Conservation (phyloP, 2,888 invertebrate species). For the Nineta flava region DNA sequence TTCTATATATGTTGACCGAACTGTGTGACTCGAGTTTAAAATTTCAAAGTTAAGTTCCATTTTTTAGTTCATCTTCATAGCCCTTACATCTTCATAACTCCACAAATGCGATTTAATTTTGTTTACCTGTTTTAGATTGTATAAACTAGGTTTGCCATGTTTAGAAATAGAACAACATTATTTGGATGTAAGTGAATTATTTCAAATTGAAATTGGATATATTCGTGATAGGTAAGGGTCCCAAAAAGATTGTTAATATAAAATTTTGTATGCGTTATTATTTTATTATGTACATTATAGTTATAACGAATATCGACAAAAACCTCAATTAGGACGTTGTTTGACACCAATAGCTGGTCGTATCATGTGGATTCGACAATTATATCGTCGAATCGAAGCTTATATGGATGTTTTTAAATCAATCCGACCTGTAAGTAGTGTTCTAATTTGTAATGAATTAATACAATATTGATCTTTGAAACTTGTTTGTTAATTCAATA, state of each 20-base stretch:
- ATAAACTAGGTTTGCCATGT: slow-evolving; percentile 53
- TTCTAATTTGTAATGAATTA: not conserved
- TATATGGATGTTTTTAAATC: slow-evolving; percentile 51
- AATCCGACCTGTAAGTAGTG: slow-evolving; percentile 19
- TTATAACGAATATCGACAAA: slow-evolving; percentile 62
- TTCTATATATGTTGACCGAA: too few species aligned
- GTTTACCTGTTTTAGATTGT: slow-evolving; percentile 36
- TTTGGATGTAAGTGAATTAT: slow-evolving; percentile 48
- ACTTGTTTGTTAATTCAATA: too few species aligned
- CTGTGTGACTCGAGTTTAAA: too few species aligned
- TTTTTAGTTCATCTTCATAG: too few species aligned
- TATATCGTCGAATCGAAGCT: slow-evolving; percentile 51
- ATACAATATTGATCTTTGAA: not conserved
- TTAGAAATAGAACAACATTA: slow-evolving; percentile 60
- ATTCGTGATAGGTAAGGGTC: slow-evolving; percentile 45
- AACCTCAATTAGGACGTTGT: slow-evolving; percentile 55
- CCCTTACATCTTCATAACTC: too few species aligned
- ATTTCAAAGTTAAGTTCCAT: too few species aligned
- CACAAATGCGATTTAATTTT: too few species aligned
- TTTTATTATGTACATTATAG: slow-evolving; percentile 23
- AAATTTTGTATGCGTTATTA: not conserved
- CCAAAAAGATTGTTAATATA: not conserved
- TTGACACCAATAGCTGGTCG: slow-evolving; percentile 68
- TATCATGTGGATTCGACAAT: slow-evolving; percentile 68
- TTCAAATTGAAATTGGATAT: slow-evolving; percentile 50